Evolutionary conservation across 2,888 invertebrate genomes (phyloP), one percentile per base, ranked within the genome.

Genomic region (Spodoptera littoralis): DNA sequence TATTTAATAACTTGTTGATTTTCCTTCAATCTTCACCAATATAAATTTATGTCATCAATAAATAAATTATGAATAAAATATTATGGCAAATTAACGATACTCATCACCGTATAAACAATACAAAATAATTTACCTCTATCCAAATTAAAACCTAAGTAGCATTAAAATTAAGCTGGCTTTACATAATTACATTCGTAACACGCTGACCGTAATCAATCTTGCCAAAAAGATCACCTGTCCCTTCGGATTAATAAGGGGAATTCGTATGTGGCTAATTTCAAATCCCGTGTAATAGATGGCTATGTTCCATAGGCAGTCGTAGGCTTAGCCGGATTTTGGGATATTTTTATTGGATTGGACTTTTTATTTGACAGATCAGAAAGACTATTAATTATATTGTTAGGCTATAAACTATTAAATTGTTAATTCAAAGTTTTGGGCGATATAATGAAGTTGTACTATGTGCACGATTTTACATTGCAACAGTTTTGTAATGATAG

Each of bases 191-290:
- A 45, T 76, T 56, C 55, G 27, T 27, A 50, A 50, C 58, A 58
- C 4, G 48, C 18, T 42, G 55, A 71, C 65, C 73, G 63, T 70
- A 77, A 77, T 73, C 70, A 65, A 65, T 77, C 70, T 76, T 65
- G 24, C 50, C 58, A 56, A 65, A 71, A 62, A 74, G 73, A 76
- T 76, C 73, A 76, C 76, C 72, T 76, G 74, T 76, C 76, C 54
- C 61, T 48, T 51, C 41, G 67, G 73, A 71, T 67, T 71, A 71
- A 60, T 76, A 76, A 59, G 63, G 71, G 58, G 47, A 64, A 76
- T 60, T 61, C 67, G 67, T 72, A 56, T 76, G 76, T 76, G 60
- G 60, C 50, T 66, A 66, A 76, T 66, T 77, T 76, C 57, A 62
- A 60, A 77, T 64, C 61, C 66, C 11, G 58, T 47, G 56, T 77